Percentiles rank a stretch among this genome's conserved stretches.
phyloP scores from a whole-genome alignment of 2,888 invertebrate genomes.

The Perithous albicinctus region DNA sequence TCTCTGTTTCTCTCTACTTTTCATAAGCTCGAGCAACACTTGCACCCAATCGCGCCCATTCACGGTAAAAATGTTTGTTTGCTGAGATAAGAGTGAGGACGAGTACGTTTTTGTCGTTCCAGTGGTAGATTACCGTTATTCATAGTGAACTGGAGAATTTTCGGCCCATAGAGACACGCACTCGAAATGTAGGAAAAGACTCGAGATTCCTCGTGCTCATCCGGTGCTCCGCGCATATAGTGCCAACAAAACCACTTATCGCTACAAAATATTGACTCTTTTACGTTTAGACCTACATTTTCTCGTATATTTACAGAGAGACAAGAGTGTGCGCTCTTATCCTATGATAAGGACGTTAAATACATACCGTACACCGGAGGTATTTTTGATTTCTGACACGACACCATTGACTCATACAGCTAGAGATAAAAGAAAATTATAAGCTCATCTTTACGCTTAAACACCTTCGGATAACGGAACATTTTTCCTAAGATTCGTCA shows the following conservation, averaged over 20 bases:
- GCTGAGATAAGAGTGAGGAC: conserved; percentile 18
- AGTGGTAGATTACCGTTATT: conserved; percentile 25
- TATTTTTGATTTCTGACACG: neutral
- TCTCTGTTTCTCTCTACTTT: too few relatives aligned
- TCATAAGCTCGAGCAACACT: conserved; percentile 36
- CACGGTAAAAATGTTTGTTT: conserved; percentile 46
- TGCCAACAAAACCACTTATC: conserved; percentile 41
- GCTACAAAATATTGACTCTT: conserved; percentile 50
- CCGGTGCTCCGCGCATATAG: conserved; percentile 27
- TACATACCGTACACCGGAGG: neutral
- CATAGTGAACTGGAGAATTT: conserved; percentile 19
- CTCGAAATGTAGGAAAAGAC: conserved; percentile 16
- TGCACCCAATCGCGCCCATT: conserved; percentile 50
- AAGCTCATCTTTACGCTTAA: neutral
- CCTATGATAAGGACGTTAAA: conserved; percentile 23
- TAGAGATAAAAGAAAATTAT: conserved; percentile 2
- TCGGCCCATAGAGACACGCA: neutral
- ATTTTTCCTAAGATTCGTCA: neutral
- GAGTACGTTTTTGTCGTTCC: conserved; percentile 20
- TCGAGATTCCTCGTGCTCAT: conserved; percentile 31
- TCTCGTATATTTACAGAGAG: conserved; percentile 8
- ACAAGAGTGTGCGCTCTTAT: neutral
- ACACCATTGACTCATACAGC: conserved; percentile 1
- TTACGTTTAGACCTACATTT: conserved; percentile 48
- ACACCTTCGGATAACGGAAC: neutral